phyloP scores from a whole-genome alignment of 2,888 invertebrate species.

The Bellardia bayeri region DNA sequence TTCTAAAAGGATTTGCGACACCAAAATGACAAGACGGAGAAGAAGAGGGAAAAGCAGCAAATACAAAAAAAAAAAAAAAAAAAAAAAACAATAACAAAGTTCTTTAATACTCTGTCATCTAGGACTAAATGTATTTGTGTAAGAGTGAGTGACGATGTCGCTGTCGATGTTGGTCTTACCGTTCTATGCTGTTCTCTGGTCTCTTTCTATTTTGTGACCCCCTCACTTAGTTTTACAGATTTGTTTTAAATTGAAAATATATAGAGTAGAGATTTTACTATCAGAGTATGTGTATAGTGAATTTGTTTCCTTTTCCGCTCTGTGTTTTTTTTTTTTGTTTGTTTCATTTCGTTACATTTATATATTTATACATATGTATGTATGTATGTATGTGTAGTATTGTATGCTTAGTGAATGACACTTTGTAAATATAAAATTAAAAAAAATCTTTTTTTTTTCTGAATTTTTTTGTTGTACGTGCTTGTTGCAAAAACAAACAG shows the following conservation, averaged over 20 bases:
- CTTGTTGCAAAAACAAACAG: slow-evolving; percentile 62
- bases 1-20: slow-evolving; percentile 63
- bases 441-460: slow-evolving; percentile 64
- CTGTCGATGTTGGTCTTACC: slow-evolving; percentile 17
- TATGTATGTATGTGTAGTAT: slow-evolving; percentile 21
- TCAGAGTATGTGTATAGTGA: neutral
- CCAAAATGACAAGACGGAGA: slow-evolving; percentile 10
- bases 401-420: slow-evolving; percentile 63
- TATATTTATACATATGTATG: neutral
- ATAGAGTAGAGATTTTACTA: neutral
- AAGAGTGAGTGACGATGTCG: slow-evolving; percentile 14
- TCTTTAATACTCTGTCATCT: slow-evolving; percentile 63
- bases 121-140: slow-evolving; percentile 45
- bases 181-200: neutral
- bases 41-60: neutral
- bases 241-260: slow-evolving; percentile 21
- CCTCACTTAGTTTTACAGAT: neutral
- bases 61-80: slow-evolving; percentile 25
- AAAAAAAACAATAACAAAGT: neutral
- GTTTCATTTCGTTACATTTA: slow-evolving; percentile 12
- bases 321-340: neutral
- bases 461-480: slow-evolving; percentile 40
- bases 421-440: slow-evolving; percentile 74
- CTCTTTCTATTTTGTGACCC: slow-evolving; percentile 15
- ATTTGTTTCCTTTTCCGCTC: slow-evolving; percentile 43